Evolutionary conservation across 2,113 vertebrate genomes (phyloP).

Genomic region (Microtus richardsoni): DNA sequence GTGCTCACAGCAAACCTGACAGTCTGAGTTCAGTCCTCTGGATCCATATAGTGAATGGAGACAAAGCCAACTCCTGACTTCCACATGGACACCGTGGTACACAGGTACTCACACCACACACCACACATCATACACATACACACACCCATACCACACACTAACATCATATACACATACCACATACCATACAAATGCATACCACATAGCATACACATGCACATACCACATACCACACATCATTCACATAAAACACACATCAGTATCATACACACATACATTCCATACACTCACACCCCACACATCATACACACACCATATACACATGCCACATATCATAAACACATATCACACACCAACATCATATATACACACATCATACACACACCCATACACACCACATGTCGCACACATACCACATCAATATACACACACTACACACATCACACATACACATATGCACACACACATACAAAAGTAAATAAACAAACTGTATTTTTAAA

Average conservation of each 20-base stretch:
- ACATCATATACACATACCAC: not conserved
- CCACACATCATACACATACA: not conserved
- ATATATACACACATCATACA: too few species aligned
- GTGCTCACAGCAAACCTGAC: not conserved
- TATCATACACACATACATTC: not conserved
- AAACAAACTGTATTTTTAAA: not conserved
- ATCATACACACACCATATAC: not conserved
- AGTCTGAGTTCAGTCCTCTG: not conserved
- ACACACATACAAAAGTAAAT: not conserved
- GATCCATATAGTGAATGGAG: not conserved
- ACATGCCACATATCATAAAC: not conserved
- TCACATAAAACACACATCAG: not conserved
- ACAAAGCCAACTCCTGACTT: not conserved
- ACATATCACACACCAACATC: too few species aligned
- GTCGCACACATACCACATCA: not conserved
- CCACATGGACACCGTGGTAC: too few species aligned
- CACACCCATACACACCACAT: not conserved
- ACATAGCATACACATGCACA: not conserved
- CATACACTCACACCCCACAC: not conserved
- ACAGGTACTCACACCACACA: not conserved
- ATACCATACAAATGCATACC: not conserved
- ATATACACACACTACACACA: not conserved
- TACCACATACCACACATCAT: too few species aligned
- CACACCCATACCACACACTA: too few species aligned
- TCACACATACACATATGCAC: too few species aligned